A percentile compares a stretch with the other conserved stretches of the same genome.
These are phyloP conservation scores for Cricetomys ansorgei DNA, from an alignment of 2,113 vertebrate species.

Conservation along the genomic window DNA sequence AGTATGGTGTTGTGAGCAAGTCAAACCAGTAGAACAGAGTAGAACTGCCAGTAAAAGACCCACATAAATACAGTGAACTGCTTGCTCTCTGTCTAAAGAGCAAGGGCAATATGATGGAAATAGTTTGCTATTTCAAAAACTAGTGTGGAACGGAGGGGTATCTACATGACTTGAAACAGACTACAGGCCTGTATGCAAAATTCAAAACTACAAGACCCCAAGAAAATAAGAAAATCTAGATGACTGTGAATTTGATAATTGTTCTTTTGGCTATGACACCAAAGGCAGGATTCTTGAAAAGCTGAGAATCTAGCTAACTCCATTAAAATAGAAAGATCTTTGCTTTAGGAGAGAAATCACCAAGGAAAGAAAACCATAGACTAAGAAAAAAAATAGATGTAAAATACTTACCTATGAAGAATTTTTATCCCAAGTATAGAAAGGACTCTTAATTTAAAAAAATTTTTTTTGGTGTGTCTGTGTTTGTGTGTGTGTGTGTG, in stretches of 20 bases:
- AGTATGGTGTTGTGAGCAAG: not conserved
- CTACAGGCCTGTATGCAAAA: not conserved
- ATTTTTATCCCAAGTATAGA: not conserved
- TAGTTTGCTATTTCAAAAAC: not conserved
- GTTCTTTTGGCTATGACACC: not conserved
- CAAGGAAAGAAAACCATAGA: not conserved
- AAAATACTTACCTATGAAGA: not conserved
- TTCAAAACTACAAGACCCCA: not conserved
- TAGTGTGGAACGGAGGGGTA: not conserved
- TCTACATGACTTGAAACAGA: not conserved
- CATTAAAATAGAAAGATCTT: not conserved
- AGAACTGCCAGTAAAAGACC: not conserved
- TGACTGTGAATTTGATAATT: not conserved
- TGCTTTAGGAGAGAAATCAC: not conserved
- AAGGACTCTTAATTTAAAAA: not conserved
- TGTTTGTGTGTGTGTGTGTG: not conserved
- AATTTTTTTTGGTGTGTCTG: not conserved
- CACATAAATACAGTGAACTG: not conserved
- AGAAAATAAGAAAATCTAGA: not conserved
- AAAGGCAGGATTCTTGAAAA: conserved; percentile 1
- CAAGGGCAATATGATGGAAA: not conserved
- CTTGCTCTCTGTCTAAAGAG: not conserved
- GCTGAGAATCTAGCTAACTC: not conserved
- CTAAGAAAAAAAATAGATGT: conserved; percentile 14
- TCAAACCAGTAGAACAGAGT: not conserved